Evolutionary conservation across 2,797 vertebrate species (phyloP).

Genomic region (Sardinella longiceps): DNA sequence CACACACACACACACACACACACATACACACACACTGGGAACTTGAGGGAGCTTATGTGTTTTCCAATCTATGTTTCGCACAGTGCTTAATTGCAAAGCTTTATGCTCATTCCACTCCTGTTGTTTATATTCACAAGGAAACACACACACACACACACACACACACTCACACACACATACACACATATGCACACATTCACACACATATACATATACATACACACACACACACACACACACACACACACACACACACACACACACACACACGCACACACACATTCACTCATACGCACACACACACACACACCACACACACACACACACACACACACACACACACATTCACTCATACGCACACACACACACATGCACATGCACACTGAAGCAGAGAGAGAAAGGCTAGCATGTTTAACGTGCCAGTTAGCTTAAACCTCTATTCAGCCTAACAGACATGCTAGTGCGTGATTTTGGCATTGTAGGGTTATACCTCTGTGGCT

Average conservation of each 20-base stretch:
- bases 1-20: slow-evolving; percentile 31
- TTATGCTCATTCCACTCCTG: neutral
- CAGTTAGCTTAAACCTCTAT: too few species aligned
- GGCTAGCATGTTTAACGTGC: too few species aligned
- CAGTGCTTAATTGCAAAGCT: neutral
- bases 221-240: slow-evolving; percentile 7
- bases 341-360: too few species aligned
- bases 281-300: too few species aligned
- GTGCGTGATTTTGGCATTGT: too few species aligned
- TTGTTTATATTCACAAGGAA: neutral
- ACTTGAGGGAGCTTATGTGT: neutral
- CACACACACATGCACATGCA: too few species aligned
- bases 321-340: too few species aligned
- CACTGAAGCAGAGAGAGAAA: too few species aligned
- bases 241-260: neutral
- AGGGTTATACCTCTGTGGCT: too few species aligned
- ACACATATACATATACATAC: neutral
- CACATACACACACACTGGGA: neutral
- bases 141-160: slow-evolving; percentile 5
- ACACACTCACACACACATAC: neutral
- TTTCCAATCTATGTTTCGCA: neutral
- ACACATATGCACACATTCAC: neutral
- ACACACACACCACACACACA: too few species aligned
- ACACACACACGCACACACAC: neutral
- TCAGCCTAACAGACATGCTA: too few species aligned